Evolutionary conservation across 2,113 vertebrate genomes (phyloP).

Genomic region (Callospermophilus lateralis): DNA sequence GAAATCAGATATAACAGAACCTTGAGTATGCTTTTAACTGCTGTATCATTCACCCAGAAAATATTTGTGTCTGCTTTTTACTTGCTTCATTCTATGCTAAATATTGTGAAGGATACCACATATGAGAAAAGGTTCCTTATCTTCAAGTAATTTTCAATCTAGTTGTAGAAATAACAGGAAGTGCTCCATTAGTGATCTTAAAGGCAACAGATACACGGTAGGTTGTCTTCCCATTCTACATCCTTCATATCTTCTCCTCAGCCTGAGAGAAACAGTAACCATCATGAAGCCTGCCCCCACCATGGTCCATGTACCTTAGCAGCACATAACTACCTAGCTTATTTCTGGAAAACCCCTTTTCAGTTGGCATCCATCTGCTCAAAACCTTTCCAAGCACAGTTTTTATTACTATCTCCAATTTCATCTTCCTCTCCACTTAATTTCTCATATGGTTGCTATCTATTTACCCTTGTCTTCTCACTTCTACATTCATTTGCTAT

Average conservation of each 20-base stretch:
- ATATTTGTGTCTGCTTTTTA: neutral
- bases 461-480: neutral
- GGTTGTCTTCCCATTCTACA: neutral
- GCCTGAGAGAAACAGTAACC: neutral
- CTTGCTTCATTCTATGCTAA: constrained; percentile 25
- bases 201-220: neutral
- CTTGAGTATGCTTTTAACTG: neutral
- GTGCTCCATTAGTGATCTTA: neutral
- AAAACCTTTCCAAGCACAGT: neutral
- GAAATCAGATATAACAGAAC: constrained; percentile 13
- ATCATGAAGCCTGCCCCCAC: neutral
- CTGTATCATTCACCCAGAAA: neutral
- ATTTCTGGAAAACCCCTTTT: neutral
- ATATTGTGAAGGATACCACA: neutral
- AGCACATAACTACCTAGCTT: neutral
- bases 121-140: neutral
- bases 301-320: neutral
- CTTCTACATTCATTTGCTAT: neutral
- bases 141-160: neutral
- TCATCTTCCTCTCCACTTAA: neutral
- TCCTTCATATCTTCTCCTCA: neutral
- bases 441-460: neutral
- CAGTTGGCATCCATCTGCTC: neutral
- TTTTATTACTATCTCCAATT: neutral
- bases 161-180: constrained; percentile 42